phyloP scores from a whole-genome alignment of 2,113 vertebrate species.

The Aptenodytes forsteri region DNA sequence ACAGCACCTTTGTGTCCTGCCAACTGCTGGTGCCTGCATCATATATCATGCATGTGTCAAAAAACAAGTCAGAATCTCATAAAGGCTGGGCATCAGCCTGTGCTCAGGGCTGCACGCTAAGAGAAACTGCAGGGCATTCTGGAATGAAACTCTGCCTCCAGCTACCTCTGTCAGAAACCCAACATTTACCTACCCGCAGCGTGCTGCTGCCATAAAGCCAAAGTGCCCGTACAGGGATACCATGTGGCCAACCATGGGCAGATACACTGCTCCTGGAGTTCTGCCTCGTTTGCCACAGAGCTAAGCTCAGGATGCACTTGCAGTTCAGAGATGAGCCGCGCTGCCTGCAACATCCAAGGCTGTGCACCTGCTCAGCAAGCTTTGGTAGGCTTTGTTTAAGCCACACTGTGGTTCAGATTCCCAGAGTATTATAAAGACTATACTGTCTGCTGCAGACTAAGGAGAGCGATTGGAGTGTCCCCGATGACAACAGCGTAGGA shows the following conservation, averaged over 20 bases:
- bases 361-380: not conserved
- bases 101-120: not conserved
- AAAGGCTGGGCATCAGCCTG: not conserved
- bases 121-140: not conserved
- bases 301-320: not conserved
- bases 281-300: not conserved
- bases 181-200: not conserved
- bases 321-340: not conserved
- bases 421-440: not conserved
- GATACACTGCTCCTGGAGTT: not conserved
- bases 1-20: not conserved
- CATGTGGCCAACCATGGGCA: fast-evolving
- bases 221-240: not conserved
- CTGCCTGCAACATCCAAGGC: not conserved
- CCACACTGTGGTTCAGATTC: not conserved
- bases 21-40: not conserved
- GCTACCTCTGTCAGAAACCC: not conserved
- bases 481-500: not conserved
- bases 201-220: not conserved
- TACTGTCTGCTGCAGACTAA: not conserved
- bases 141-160: not conserved
- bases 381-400: not conserved
- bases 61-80: not conserved
- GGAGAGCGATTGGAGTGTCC: not conserved
- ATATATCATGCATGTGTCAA: not conserved